phyloP scores from a whole-genome alignment of 2,113 vertebrate genomes.

The Psittacula cyanocephala region DNA sequence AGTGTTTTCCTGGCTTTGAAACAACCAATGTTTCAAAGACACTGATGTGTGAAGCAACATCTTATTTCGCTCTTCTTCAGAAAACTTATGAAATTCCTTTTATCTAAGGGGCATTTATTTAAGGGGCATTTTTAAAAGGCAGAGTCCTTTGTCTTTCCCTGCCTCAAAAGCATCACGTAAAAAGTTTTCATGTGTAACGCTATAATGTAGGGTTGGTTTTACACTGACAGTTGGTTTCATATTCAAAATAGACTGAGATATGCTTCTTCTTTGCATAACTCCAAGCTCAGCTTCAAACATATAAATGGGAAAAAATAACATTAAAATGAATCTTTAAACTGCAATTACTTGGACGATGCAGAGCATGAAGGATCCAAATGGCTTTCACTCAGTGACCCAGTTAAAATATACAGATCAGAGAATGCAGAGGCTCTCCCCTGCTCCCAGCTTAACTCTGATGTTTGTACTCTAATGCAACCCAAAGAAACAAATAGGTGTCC shows the following conservation, averaged over 20 bases:
- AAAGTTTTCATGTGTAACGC: background rate
- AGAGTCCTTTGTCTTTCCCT: background rate
- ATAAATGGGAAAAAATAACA: slow-evolving; percentile 11
- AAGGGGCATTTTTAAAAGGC: background rate
- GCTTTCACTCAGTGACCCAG: background rate
- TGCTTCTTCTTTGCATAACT: background rate
- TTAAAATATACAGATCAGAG: background rate
- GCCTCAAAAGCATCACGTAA: background rate
- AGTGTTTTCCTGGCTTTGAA: background rate
- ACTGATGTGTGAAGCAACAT: background rate
- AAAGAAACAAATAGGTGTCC: background rate
- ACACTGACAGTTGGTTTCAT: background rate
- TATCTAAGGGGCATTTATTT: background rate
- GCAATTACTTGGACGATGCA: slow-evolving; percentile 29
- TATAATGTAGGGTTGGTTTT: background rate
- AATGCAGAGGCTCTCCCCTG: background rate
- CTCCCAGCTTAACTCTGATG: background rate
- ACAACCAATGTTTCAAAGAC: background rate
- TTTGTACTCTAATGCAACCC: background rate
- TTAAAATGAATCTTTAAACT: slow-evolving; percentile 42
- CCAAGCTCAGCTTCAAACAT: slow-evolving; percentile 2
- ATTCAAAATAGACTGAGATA: background rate
- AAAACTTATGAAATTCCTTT: background rate
- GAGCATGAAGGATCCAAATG: slow-evolving; percentile 33
- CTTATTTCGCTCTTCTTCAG: background rate